phyloP scores from a whole-genome alignment of 2,797 vertebrate genomes.

The Gymnothorax reevesii region DNA sequence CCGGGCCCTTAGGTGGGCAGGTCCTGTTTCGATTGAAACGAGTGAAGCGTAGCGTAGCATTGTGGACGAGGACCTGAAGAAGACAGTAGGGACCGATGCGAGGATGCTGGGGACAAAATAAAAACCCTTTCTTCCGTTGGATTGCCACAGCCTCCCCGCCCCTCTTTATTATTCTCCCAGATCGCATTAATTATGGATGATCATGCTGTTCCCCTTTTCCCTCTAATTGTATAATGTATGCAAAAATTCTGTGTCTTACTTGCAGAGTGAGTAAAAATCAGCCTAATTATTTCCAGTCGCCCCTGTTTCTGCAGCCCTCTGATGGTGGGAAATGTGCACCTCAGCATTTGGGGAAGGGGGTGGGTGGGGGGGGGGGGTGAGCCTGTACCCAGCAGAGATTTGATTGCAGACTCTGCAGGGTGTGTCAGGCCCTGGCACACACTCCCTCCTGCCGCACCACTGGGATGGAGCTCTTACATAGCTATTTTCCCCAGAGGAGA shows the following conservation, averaged over 20 bases:
- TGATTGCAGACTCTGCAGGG: not conserved
- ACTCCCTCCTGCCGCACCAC: not conserved
- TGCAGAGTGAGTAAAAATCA: slow-evolving; percentile 32
- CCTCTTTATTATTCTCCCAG: slow-evolving; percentile 71
- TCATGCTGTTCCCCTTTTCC: slow-evolving; percentile 41
- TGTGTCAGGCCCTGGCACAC: not conserved
- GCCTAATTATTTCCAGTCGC: slow-evolving; percentile 24
- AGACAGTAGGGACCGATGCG: not conserved
- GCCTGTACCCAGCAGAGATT: not conserved
- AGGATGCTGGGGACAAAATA: not conserved
- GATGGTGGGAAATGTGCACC: not conserved
- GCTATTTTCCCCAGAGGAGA: not conserved
- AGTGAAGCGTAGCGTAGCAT: too few relatives aligned
- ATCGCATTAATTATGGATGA: slow-evolving; percentile 67
- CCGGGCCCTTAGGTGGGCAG: too few relatives aligned
- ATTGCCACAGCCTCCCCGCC: slow-evolving; percentile 36
- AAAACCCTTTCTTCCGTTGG: not conserved
- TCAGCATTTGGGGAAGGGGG: not conserved
- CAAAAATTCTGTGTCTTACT: slow-evolving; percentile 24
- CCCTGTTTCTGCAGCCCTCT: not conserved
- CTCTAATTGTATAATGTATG: slow-evolving; percentile 31
- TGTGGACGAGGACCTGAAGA: not conserved
- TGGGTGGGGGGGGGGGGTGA: not conserved
- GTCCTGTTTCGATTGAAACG: too few relatives aligned
- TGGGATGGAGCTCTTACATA: not conserved